A percentile compares a stretch with the other conserved stretches of the same genome.
phyloP scores from a whole-genome alignment of 2,113 vertebrate species.

The Cercocebus atys region DNA sequence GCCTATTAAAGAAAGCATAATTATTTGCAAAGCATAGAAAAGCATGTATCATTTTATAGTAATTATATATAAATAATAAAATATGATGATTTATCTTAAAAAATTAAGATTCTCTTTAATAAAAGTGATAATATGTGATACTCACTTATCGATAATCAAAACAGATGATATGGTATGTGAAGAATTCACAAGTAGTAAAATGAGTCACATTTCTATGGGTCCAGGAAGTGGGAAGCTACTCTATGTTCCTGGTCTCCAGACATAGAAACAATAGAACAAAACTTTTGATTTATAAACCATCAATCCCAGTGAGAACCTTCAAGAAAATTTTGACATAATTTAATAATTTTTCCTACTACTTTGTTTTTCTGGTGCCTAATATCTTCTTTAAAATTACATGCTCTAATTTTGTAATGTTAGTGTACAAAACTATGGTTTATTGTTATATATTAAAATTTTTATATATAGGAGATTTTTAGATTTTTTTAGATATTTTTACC shows the following conservation, averaged over 20 bases:
- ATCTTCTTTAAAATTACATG: background rate
- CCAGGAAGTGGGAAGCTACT: background rate
- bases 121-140: background rate
- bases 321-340: background rate
- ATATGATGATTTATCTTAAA: slow-evolving; percentile 43
- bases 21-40: slow-evolving; percentile 64
- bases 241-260: background rate
- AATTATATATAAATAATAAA: slow-evolving; percentile 65
- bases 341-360: background rate
- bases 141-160: background rate
- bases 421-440: background rate
- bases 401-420: background rate
- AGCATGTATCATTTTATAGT: background rate
- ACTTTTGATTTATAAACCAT: background rate
- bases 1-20: slow-evolving; percentile 60
- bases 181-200: background rate
- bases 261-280: background rate
- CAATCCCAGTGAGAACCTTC: background rate
- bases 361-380: background rate
- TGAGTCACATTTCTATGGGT: background rate
- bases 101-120: background rate
- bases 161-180: background rate
- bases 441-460: background rate
- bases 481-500: background rate
- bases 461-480: background rate